Percentiles rank a stretch among this genome's conserved stretches.
These are phyloP conservation scores for Fundulus diaphanus DNA, from an alignment of 2,797 vertebrate species.

Conservation along the genomic window DNA sequence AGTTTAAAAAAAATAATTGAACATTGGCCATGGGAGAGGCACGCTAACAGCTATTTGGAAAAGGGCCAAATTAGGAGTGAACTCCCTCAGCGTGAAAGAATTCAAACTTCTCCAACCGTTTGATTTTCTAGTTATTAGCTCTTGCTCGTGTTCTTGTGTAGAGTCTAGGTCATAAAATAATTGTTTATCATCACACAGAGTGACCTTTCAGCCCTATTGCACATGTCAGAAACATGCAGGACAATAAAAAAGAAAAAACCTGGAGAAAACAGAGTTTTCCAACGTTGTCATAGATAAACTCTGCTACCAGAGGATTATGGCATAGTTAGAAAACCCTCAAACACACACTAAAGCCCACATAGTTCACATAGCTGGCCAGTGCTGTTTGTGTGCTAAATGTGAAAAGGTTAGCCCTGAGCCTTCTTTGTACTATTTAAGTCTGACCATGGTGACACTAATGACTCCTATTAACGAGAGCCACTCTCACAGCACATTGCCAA, in stretches of 20 bases:
- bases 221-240: background rate
- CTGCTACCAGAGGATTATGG: constrained; percentile 29
- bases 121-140: background rate
- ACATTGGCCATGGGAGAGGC: background rate
- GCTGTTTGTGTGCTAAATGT: constrained; percentile 51
- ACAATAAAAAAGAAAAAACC: background rate
- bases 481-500: constrained; percentile 28
- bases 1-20: background rate
- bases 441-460: constrained; percentile 56
- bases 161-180: background rate
- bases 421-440: constrained; percentile 57
- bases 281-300: constrained; percentile 30
- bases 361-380: constrained; percentile 38
- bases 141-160: constrained; percentile 7
- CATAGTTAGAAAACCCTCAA: constrained; percentile 46
- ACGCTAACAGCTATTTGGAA: background rate
- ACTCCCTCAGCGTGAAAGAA: background rate
- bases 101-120: background rate
- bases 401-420: constrained; percentile 44
- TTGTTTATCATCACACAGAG: constrained; percentile 4
- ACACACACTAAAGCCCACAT: constrained; percentile 20
- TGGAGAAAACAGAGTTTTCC: constrained; percentile 39
- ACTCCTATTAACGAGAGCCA: constrained; percentile 50
- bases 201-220: background rate
- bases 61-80: background rate